A percentile compares a stretch with the other conserved stretches of the same genome.
phyloP scores from a whole-genome alignment of 64 coral and sea anemone species.

The Trachythela sp. region DNA sequence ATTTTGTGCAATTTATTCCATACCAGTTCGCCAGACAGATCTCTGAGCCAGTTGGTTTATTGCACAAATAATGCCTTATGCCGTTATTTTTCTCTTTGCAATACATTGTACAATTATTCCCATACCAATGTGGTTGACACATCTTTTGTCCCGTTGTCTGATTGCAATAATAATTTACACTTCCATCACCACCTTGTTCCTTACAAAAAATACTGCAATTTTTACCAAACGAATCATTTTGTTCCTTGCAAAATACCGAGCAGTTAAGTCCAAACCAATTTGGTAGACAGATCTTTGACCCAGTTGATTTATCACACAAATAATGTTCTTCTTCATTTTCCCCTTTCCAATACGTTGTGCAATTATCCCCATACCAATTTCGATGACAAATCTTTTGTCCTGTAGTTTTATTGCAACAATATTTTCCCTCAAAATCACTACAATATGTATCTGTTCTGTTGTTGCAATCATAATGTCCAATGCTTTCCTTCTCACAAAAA shows the following conservation, averaged over 20 bases:
- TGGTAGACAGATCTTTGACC: background rate
- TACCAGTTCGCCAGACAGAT: background rate
- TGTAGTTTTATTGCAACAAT: background rate
- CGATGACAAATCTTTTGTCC: background rate
- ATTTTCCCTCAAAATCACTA: background rate
- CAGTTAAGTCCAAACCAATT: background rate
- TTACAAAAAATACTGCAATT: background rate
- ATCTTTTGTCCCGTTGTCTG: background rate
- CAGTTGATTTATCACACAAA: background rate
- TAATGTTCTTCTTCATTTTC: background rate
- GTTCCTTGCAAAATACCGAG: background rate
- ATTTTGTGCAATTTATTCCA: background rate
- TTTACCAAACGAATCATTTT: background rate
- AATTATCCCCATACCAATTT: constrained; percentile 5
- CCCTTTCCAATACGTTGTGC: background rate
- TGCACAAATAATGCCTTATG: background rate
- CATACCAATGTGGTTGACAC: background rate
- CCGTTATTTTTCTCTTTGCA: background rate
- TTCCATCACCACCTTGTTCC: background rate
- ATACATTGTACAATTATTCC: background rate
- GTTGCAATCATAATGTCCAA: too few relatives aligned
- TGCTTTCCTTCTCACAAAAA: background rate
- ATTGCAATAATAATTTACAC: background rate
- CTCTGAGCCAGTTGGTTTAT: background rate
- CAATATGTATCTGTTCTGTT: too few relatives aligned